A percentile compares a stretch with the other conserved stretches of the same genome.
Conservation (phyloP, 2,797 vertebrate species). For the Todus mexicanus region DNA sequence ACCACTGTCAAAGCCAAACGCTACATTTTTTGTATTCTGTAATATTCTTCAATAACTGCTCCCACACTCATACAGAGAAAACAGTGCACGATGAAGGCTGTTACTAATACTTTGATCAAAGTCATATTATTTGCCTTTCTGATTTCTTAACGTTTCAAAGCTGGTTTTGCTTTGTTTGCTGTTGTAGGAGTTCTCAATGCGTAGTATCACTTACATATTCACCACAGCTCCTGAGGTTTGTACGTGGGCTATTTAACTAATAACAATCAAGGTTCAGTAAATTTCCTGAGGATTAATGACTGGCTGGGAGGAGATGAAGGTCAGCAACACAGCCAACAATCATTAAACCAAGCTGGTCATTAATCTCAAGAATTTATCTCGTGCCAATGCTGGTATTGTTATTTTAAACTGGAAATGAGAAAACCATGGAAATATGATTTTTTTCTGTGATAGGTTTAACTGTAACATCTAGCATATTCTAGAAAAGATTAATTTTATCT, state of each 20-base stretch:
- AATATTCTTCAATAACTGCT: neutral
- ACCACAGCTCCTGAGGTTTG: neutral
- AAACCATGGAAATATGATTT: neutral
- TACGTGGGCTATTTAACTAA: neutral
- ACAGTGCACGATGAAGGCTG: neutral
- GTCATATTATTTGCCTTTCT: neutral
- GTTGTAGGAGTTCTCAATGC: neutral
- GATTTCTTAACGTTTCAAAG: neutral
- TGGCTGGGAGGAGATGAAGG: neutral
- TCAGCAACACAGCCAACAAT: conserved; percentile 1
- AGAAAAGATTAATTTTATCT: neutral
- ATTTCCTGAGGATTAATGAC: conserved; percentile 20
- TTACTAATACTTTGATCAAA: neutral
- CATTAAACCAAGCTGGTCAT: neutral
- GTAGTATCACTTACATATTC: neutral
- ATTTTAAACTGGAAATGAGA: conserved; percentile 1
- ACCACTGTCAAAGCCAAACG: neutral
- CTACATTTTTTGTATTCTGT: neutral
- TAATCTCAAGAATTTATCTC: conserved; percentile 3
- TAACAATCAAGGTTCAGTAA: neutral
- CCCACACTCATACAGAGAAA: neutral
- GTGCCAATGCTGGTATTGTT: neutral
- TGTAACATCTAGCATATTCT: neutral
- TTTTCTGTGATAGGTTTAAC: neutral
- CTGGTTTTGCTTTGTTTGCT: neutral